Evolutionary conservation across 2,888 invertebrate species (phyloP), one percentile per base, ranked within the genome.

Genomic region (Metalampra italica): DNA sequence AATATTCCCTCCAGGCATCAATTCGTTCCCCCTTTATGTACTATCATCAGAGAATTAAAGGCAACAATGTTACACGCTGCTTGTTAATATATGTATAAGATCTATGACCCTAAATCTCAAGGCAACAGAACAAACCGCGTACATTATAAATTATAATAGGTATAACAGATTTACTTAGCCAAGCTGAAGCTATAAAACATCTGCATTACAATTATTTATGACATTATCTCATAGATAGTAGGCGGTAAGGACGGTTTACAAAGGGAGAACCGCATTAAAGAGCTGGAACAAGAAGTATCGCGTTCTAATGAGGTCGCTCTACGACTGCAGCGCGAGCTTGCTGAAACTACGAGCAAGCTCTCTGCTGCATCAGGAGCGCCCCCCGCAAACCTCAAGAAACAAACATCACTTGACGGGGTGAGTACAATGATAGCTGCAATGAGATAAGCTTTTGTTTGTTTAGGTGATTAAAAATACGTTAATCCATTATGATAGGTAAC

Each of bases 281-380:
- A 95, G 63, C 79, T 98, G 51, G 97, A 98, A 71, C 94, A 95
- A 62, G 98, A 98, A 68, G 85, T 98, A 46, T 91, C 93, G 49
- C 92, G 96, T 49, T 93, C 96, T 0, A 95, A 93, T 62, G 96
- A 96, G 67, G 93, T 93, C 14, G 91, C 93, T 0, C 74, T 92
- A 42, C 87, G 93, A 53, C 73, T 96, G 49, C 94, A 95, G 66
- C 91, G 91, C 52, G 94, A 95, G 55, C 79, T 95, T 45, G 93
- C 94, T 30, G 92, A 93, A 29, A 91, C 93, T 1, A 93, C 91
- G 61, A 80, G 87, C 29, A 93, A 92, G 66, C 72, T 93, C 0
- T 79, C 88, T 5, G 62, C 78, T 0, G 73, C 75, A 0, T 69
- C 83, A 0, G 89, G 90, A 9, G 73, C 76, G 1, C 73, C 78